These are phyloP conservation scores for Caenorhabditis remanei DNA, from an alignment of 1,140 invertebrate species.

Conservation along the genomic window DNA sequence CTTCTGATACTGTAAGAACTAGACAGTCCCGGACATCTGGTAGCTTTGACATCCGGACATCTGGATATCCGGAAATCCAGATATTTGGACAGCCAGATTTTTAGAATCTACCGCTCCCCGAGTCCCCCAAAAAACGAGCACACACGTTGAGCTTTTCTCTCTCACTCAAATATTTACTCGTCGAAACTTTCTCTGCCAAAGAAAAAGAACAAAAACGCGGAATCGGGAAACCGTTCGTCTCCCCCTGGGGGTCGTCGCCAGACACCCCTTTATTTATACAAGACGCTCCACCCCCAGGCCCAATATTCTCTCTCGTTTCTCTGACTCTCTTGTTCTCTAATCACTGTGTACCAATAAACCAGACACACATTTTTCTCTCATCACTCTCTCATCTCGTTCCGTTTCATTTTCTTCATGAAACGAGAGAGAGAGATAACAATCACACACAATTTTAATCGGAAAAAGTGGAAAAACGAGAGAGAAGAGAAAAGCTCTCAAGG, in stretches of 20 bases:
- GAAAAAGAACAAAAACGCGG: not conserved
- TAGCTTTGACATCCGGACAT: too few relatives aligned
- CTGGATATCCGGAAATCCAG: too few relatives aligned
- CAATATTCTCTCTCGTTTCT: not conserved
- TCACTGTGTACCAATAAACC: slow-evolving; percentile 23
- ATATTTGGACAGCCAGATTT: too few relatives aligned
- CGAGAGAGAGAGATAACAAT: not conserved
- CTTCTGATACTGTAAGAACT: too few relatives aligned
- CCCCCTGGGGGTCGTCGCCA: not conserved
- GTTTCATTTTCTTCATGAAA: not conserved
- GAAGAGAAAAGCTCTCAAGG: slow-evolving; percentile 12
- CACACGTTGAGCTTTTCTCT: not conserved
- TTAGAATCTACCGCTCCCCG: too few relatives aligned
- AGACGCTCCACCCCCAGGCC: slow-evolving; percentile 5
- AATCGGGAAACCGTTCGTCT: slow-evolving; percentile 5
- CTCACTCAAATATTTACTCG: not conserved
- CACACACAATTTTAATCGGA: not conserved
- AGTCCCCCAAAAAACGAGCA: too few relatives aligned
- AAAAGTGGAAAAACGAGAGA: not conserved
- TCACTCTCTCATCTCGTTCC: not conserved
- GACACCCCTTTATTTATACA: slow-evolving; percentile 35
- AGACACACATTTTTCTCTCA: not conserved
- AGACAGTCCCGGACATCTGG: too few relatives aligned
- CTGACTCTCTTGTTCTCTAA: not conserved
- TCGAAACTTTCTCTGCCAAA: not conserved